Percentiles rank a stretch among this genome's conserved stretches.
Evolutionary conservation across 92 coral and sea anemone species (phyloP).

Genomic region (Scolanthus callimorphus): DNA sequence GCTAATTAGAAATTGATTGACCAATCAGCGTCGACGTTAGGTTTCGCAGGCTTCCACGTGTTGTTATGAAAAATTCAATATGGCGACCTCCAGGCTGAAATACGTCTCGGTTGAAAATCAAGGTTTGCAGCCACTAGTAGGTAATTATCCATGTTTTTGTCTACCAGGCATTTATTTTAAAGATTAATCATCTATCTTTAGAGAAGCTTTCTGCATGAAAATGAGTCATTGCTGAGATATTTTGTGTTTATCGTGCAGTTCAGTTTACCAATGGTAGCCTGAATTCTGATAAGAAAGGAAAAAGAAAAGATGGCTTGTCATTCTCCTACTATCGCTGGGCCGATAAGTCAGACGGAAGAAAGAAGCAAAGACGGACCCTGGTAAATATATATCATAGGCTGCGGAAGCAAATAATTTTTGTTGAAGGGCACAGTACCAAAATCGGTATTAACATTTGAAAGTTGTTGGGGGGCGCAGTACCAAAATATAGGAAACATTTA

Average conservation of each 20-base stretch:
- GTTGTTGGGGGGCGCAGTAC: too few relatives aligned
- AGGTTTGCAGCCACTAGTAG: slow-evolving; percentile 44
- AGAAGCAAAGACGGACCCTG: slow-evolving; percentile 67
- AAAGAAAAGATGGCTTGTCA: slow-evolving; percentile 32
- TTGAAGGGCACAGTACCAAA: too few relatives aligned
- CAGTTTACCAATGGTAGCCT: slow-evolving; percentile 72
- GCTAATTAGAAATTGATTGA: slow-evolving; percentile 3
- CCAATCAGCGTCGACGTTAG: slow-evolving; percentile 32
- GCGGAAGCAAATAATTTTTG: too few relatives aligned
- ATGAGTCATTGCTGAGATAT: too few relatives aligned
- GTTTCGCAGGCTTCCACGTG: slow-evolving; percentile 8
- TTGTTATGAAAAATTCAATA: slow-evolving; percentile 18
- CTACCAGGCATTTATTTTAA: too few relatives aligned
- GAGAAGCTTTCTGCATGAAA: too few relatives aligned
- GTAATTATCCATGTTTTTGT: slow-evolving; percentile 6
- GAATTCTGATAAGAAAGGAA: slow-evolving; percentile 28
- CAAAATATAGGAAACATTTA: too few relatives aligned
- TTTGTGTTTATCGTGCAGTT: too few relatives aligned
- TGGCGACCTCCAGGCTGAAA: slow-evolving; percentile 69
- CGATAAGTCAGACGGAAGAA: slow-evolving; percentile 51
- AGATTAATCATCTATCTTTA: too few relatives aligned
- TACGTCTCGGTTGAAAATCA: slow-evolving; percentile 33
- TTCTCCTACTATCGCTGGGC: slow-evolving; percentile 68
- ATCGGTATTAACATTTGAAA: too few relatives aligned
- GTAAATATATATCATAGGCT: slow-evolving; percentile 45